Conservation (phyloP, 1,140 invertebrate species). For the Caenorhabditis inopinata region DNA sequence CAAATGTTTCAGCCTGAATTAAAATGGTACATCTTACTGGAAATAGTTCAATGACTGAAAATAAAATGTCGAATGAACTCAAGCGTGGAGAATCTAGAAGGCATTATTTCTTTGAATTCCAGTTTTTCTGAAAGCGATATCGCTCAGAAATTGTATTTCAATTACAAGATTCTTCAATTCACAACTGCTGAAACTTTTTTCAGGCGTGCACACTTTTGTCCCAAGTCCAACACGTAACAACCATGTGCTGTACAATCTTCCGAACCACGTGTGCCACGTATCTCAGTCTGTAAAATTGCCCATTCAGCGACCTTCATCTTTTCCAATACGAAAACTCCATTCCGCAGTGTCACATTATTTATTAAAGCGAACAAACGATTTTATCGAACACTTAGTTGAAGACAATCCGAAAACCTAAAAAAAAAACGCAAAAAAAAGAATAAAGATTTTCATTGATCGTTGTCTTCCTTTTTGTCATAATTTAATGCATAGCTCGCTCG, state of each 20-base stretch:
- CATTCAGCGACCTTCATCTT: neutral
- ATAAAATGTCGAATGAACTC: too few species aligned
- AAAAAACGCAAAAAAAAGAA: neutral
- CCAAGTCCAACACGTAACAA: constrained; percentile 33
- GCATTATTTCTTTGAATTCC: too few species aligned
- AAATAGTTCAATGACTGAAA: too few species aligned
- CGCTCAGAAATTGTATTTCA: too few species aligned
- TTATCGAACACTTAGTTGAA: neutral
- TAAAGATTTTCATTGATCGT: neutral
- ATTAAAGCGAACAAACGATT: neutral
- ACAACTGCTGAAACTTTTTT: too few species aligned
- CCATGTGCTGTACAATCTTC: constrained; percentile 42
- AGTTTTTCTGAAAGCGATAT: too few species aligned
- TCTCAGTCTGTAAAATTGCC: neutral
- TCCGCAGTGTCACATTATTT: constrained; percentile 20
- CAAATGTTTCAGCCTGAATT: too few species aligned
- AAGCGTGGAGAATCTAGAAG: too few species aligned
- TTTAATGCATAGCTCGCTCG: neutral
- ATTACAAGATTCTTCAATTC: too few species aligned
- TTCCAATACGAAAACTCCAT: neutral
- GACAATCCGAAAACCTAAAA: neutral
- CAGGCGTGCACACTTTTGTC: constrained; percentile 36
- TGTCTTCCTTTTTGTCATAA: neutral
- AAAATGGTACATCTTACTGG: too few species aligned
- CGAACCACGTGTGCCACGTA: constrained; percentile 21